Percentiles rank a stretch among this genome's conserved stretches.
Evolutionary conservation across 2,888 invertebrate genomes (phyloP).

Genomic region (Pollenia angustigena): DNA sequence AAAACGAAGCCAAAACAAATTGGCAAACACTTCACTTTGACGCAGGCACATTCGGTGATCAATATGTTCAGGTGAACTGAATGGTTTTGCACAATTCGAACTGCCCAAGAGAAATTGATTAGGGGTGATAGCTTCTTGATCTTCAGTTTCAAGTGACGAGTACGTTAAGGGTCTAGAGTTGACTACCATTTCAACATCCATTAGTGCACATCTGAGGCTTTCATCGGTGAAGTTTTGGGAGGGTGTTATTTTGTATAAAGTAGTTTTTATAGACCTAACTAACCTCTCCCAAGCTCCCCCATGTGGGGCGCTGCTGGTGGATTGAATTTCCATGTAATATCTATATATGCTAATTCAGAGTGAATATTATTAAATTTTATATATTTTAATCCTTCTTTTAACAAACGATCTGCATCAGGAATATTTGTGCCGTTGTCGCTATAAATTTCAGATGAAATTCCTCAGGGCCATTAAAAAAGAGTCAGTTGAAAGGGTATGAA

Average conservation of each 20-base stretch:
- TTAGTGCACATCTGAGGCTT: slow-evolving; percentile 57
- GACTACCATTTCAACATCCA: slow-evolving; percentile 65
- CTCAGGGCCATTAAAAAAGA: too few relatives aligned
- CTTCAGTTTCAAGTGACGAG: not conserved
- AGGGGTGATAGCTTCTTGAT: too few relatives aligned
- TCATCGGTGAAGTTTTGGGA: slow-evolving; percentile 49
- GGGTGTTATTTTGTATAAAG: slow-evolving; percentile 52
- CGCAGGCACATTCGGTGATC: too few relatives aligned
- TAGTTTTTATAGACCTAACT: slow-evolving; percentile 63
- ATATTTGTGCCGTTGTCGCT: slow-evolving; percentile 71
- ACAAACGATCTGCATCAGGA: slow-evolving; percentile 51
- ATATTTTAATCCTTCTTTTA: slow-evolving; percentile 23
- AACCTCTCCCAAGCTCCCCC: slow-evolving; percentile 64
- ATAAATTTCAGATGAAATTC: slow-evolving; percentile 42
- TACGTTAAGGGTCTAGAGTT: slow-evolving; percentile 63
- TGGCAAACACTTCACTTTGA: too few relatives aligned
- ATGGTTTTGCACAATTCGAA: too few relatives aligned
- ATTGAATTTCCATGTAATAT: slow-evolving; percentile 46
- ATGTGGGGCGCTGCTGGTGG: slow-evolving; percentile 69
- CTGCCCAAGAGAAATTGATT: too few relatives aligned
- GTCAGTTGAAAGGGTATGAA: too few relatives aligned
- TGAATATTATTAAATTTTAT: slow-evolving; percentile 15
- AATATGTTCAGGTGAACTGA: too few relatives aligned
- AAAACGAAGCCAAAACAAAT: too few relatives aligned
- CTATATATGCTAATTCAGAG: slow-evolving; percentile 14